Percentiles rank a stretch among this genome's conserved stretches.
Evolutionary conservation across 2,888 invertebrate species (phyloP).

Genomic region (Patella caerulea): DNA sequence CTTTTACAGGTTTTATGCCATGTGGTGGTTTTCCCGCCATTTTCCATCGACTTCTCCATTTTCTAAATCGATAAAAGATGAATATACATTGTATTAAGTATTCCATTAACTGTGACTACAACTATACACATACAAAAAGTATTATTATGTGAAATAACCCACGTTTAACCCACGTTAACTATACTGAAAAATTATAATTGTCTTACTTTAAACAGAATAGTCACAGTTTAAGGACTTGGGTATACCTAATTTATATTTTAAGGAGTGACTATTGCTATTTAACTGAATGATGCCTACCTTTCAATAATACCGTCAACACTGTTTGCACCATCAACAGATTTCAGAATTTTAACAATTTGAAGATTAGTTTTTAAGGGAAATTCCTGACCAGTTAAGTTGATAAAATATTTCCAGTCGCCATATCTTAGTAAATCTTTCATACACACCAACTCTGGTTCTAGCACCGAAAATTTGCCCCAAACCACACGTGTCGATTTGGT

Average conservation of each 20-base stretch:
- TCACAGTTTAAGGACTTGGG: not conserved
- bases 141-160: too few species aligned
- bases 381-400: constrained; percentile 20
- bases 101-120: too few species aligned
- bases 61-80: not conserved
- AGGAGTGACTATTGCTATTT: not conserved
- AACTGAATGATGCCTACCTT: not conserved
- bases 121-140: too few species aligned
- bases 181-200: not conserved
- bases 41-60: constrained; percentile 13
- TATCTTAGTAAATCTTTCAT: constrained; percentile 17
- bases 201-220: not conserved
- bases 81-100: too few species aligned
- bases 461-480: constrained; percentile 15
- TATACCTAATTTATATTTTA: not conserved
- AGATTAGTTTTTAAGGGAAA: constrained; percentile 19
- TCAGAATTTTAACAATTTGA: constrained; percentile 15
- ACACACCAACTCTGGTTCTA: constrained; percentile 17
- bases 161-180: too few species aligned
- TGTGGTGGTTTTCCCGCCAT: constrained; percentile 23
- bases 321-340: constrained; percentile 16
- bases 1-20: constrained; percentile 40
- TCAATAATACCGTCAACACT: constrained; percentile 11
- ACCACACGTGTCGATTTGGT: not conserved
- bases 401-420: constrained; percentile 20